Conservation (phyloP, 92 coral and sea anemone species). For the Zoanthus solanderi region DNA sequence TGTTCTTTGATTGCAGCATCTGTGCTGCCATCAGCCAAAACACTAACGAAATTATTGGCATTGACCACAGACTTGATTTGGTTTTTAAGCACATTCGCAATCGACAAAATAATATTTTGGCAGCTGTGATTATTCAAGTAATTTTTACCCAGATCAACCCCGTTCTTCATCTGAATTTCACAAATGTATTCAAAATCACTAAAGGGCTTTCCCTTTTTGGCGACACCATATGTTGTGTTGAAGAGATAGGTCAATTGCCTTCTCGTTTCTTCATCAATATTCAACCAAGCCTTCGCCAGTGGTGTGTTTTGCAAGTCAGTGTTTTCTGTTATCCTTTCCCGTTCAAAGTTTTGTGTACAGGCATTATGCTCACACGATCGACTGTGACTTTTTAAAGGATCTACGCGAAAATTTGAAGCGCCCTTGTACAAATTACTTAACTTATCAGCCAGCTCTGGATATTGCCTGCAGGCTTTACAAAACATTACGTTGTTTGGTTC, state of each 20-base stretch:
- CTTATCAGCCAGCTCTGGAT: constrained; percentile 20
- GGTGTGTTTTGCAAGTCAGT: constrained; percentile 36
- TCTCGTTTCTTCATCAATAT: constrained; percentile 23
- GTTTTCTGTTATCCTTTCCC: background rate
- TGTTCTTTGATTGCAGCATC: background rate
- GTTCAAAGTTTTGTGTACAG: background rate
- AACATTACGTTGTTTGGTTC: background rate
- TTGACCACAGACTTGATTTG: background rate
- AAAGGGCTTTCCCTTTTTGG: constrained; percentile 49
- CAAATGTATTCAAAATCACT: constrained; percentile 52
- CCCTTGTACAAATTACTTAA: constrained; percentile 44
- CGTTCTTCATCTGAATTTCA: constrained; percentile 40
- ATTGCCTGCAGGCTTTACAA: background rate
- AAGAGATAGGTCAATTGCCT: constrained; percentile 13
- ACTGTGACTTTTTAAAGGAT: background rate
- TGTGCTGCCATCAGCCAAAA: constrained; percentile 33
- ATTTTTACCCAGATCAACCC: background rate
- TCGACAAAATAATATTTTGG: background rate
- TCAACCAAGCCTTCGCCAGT: constrained; percentile 31
- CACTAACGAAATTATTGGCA: background rate
- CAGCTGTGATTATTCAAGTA: background rate
- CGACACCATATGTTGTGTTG: constrained; percentile 49
- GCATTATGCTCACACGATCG: constrained; percentile 32
- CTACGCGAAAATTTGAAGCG: constrained; percentile 24
- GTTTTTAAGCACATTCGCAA: background rate